These are phyloP conservation scores for Oxyruncus cristatus DNA, from an alignment of 2,113 vertebrate genomes.

Conservation along the genomic window DNA sequence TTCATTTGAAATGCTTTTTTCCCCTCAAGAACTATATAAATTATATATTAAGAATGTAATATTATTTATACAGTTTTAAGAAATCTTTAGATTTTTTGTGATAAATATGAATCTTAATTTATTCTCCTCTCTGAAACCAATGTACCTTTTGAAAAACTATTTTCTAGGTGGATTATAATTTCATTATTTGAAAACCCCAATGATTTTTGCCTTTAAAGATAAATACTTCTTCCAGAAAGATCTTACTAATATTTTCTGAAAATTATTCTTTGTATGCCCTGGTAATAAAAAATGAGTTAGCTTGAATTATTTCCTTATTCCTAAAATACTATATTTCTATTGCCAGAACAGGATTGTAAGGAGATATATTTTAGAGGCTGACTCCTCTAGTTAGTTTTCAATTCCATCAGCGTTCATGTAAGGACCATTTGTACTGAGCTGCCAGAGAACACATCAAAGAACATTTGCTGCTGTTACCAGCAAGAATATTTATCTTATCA, in stretches of 20 bases:
- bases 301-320: background rate
- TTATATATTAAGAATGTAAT: background rate
- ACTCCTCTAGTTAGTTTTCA: background rate
- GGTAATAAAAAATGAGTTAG: background rate
- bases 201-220: background rate
- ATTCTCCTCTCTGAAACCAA: background rate
- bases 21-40: background rate
- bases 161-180: background rate
- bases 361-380: background rate
- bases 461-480: background rate
- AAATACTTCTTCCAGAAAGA: background rate
- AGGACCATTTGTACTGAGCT: background rate
- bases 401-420: background rate
- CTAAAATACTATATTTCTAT: background rate
- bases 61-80: background rate
- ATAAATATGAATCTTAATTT: background rate
- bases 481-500: background rate
- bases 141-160: background rate
- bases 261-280: background rate
- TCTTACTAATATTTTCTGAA: background rate
- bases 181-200: background rate
- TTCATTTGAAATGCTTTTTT: background rate
- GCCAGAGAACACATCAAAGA: constrained; percentile 12
- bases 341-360: background rate
- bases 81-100: background rate